phyloP scores from a whole-genome alignment of 2,113 vertebrate species.

The Chitala chitala region DNA sequence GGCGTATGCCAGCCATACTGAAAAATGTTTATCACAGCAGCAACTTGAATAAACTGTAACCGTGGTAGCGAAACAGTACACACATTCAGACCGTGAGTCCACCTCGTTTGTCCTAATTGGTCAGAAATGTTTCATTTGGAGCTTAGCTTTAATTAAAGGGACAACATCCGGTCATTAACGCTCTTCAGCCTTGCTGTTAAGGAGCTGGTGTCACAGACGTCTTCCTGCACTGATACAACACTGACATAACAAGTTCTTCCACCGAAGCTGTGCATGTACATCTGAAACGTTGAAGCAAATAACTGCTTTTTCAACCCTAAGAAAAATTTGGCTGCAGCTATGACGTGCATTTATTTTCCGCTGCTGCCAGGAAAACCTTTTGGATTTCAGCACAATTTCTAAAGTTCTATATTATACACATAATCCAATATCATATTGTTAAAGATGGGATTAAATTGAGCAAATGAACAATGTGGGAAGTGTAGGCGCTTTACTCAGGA shows the following conservation, averaged over 20 bases:
- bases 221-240: not conserved
- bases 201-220: not conserved
- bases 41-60: too few relatives aligned
- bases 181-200: not conserved
- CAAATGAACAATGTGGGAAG: not conserved
- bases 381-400: not conserved
- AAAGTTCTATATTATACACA: conserved; percentile 2
- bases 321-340: not conserved
- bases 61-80: too few relatives aligned
- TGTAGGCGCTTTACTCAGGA: not conserved
- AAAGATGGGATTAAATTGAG: too few relatives aligned
- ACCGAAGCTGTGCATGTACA: not conserved
- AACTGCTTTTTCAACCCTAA: not conserved
- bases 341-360: not conserved
- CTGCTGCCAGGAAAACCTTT: not conserved
- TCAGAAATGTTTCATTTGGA: too few relatives aligned
- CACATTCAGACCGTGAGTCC: too few relatives aligned
- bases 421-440: too few relatives aligned
- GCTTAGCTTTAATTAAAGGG: too few relatives aligned
- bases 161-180: not conserved
- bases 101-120: too few relatives aligned
- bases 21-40: too few relatives aligned
- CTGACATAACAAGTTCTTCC: conserved; percentile 25
- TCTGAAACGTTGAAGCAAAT: not conserved
- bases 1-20: too few relatives aligned